A percentile compares a stretch with the other conserved stretches of the same genome.
These are phyloP conservation scores for Furnarius figulus DNA, from an alignment of 2,113 vertebrate species.

Conservation along the genomic window DNA sequence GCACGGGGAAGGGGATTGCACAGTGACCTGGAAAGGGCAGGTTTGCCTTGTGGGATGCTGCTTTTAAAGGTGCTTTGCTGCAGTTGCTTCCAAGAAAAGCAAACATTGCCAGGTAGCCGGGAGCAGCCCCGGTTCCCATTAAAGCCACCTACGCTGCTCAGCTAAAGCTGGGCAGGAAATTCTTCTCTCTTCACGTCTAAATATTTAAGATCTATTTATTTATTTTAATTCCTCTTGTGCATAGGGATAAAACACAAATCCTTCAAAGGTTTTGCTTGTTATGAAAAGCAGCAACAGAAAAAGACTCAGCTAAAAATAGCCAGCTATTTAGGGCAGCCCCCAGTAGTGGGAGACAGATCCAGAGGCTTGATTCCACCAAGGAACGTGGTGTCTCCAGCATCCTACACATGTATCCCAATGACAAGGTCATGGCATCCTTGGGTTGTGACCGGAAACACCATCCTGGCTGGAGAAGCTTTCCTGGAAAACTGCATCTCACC, in stretches of 20 bases:
- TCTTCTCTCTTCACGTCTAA: slow-evolving; percentile 43
- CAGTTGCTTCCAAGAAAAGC: neutral
- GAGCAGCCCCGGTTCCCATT: neutral
- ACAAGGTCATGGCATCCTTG: neutral
- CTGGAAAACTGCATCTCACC: neutral
- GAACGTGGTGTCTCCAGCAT: neutral
- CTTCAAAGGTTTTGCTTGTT: slow-evolving; percentile 60
- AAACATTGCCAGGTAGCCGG: neutral
- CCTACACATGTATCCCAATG: neutral
- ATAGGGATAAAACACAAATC: slow-evolving; percentile 52
- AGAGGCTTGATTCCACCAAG: neutral
- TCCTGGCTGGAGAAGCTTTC: neutral
- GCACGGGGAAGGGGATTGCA: neutral
- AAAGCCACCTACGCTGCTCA: slow-evolving; percentile 6
- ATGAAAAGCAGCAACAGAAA: slow-evolving; percentile 42
- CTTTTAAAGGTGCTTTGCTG: neutral
- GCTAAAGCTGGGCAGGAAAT: slow-evolving; percentile 57
- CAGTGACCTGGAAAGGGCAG: neutral
- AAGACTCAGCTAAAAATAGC: slow-evolving; percentile 34
- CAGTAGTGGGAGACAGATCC: neutral
- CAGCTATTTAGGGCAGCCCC: slow-evolving; percentile 51
- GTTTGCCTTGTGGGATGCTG: neutral
- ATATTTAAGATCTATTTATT: slow-evolving; percentile 58
- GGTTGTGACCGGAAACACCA: neutral
- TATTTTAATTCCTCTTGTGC: slow-evolving; percentile 65